Conservation (phyloP, 2,888 invertebrate species). For the Leptopilina drosophilae region DNA sequence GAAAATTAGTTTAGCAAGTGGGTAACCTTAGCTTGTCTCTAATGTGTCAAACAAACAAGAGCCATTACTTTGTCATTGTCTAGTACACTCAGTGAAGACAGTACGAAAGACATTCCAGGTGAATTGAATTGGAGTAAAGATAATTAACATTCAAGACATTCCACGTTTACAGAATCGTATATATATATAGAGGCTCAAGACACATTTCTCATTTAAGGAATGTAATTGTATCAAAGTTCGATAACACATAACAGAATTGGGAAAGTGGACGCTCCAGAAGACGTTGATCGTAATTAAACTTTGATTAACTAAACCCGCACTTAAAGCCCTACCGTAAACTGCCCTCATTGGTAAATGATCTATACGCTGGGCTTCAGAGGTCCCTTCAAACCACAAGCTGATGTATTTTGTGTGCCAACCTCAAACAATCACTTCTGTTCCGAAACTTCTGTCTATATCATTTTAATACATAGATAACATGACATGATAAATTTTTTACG, state of each 20-base stretch:
- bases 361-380: slow-evolving; percentile 49
- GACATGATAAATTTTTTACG: too few species aligned
- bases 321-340: slow-evolving; percentile 51
- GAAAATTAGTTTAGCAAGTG: slow-evolving; percentile 18
- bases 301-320: slow-evolving; percentile 66
- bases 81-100: not conserved
- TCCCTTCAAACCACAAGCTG: slow-evolving; percentile 38
- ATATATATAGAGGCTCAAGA: not conserved
- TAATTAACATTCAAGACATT: slow-evolving; percentile 33
- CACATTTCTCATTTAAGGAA: not conserved
- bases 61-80: slow-evolving; percentile 12
- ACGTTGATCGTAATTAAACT: slow-evolving; percentile 63
- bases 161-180: slow-evolving; percentile 9
- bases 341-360: slow-evolving; percentile 63
- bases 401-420: slow-evolving; percentile 56
- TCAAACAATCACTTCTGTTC: slow-evolving; percentile 45
- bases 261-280: slow-evolving; percentile 52
- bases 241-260: slow-evolving; percentile 33
- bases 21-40: not conserved
- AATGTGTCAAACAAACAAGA: slow-evolving; percentile 32
- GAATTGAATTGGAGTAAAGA: slow-evolving; percentile 25
- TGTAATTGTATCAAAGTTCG: slow-evolving; percentile 27
- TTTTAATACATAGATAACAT: too few species aligned
- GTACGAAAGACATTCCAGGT: slow-evolving; percentile 5
- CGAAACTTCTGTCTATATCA: too few species aligned